Evolutionary conservation across 1,140 invertebrate species (phyloP), one percentile per base, ranked within the genome.

Genomic region (Lordiphosa mommai): DNA sequence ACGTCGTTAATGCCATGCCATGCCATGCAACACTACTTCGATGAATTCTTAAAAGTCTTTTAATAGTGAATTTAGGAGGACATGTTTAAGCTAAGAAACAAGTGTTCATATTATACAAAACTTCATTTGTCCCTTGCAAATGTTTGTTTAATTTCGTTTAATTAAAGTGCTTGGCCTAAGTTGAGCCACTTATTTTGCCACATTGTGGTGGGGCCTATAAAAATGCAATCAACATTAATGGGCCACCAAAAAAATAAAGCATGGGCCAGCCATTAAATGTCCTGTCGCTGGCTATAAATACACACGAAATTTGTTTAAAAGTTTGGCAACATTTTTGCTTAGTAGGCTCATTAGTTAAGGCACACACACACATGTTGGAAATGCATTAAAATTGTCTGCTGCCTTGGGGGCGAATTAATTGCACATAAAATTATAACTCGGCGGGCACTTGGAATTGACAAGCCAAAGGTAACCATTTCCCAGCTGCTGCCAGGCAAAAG

Each of bases 401-500:
- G 65, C n/a, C n/a, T 60, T 17, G 5, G 20, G 20, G 71, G 76
- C 76, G 82, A 80, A 80, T 80, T 80, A 80, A 80, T 80, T 74
- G 76, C 76, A 80, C 76, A 80, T 80, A 82, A 80, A 80, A 80
- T 82, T 80, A 82, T 82, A 80, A 76, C 66, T 60, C 40, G 71
- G 58, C 20, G 65, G 65, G 61, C 74, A 74, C 66, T 80, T 82
- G 74, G 74, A 79, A 69, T 59, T 61, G 56, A 66, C 53, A 67
- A 67, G 59, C 60, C 48, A 55, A 41, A 55, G 47, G 49, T 40
- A 50, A 43, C 48, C 14, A 30, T 17, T 49, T 56, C 23, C 51
- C 74, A 73, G 74, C 67, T 61, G 76, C 40, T 53, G 34, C 33
- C 20, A 34, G 29, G 50, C 10, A 9, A 48, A 30, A 52, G 57